Base-by-base conservation (phyloP, 2,113 vertebrate genomes). In the Origma solitaria region DNA sequence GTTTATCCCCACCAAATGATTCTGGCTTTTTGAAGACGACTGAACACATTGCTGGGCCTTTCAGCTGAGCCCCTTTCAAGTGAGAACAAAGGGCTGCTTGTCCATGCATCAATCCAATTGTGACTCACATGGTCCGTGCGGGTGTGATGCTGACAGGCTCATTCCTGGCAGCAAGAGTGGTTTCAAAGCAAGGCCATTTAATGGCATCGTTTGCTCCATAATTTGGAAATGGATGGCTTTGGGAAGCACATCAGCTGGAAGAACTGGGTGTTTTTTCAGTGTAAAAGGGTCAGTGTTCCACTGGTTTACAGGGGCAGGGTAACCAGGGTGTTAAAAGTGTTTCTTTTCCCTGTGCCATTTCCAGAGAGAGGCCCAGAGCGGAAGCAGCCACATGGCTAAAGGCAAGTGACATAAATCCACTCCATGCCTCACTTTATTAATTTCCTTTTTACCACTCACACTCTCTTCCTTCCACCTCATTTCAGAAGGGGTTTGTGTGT, bases 21-120 rank as follows among this genome's bases (percentile, higher is more conserved):
- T 82, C 61, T 0, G 2, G 64, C 77, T 82, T 82, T 95, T 91
- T 95, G 89, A 89, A 95, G 95, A 84, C 42, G 89, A 89, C 73
- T 91, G 86, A 91, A 47, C 65, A 45, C 86, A 60, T 50, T 87
- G 86, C 96, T 64, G 77, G 76, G 47, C 57, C 69, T 95, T 93
- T 95, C 89, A 96, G 95, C 81, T 13, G 92, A 76, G 83, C 33
- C 77, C 69, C 78, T 96, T 95, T 91, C 89, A 95, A 89, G 73
- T 33, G 69, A 94, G 72, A 88, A 92, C 94, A 97, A 92, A 97
- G 89, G 81, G 21, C 53, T 47, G 40, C 61, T 69, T 91, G 89
- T 92, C 68, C 88, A 82, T 54, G 18, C 78, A 78, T 84, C 94
- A 31, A 28, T 58, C 60, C 77, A 71, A 20, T 64, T 45, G 91